Evolutionary conservation across 2,113 vertebrate species (phyloP).

Genomic region (Silurus meridionalis): DNA sequence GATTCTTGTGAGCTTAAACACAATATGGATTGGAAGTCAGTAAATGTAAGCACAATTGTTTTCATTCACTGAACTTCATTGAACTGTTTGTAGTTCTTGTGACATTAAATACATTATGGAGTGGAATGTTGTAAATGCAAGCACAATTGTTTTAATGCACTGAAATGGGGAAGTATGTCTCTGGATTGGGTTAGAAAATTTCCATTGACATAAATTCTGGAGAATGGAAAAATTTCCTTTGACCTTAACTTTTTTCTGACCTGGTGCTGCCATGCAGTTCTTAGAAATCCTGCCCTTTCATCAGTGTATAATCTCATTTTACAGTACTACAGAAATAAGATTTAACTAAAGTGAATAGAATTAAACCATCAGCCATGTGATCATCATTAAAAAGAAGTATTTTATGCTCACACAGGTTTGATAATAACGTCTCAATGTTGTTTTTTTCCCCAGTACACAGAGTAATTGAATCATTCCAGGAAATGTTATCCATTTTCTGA

Average conservation of each 20-base stretch:
- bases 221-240: neutral
- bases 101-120: neutral
- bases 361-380: too few relatives aligned
- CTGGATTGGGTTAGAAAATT: neutral
- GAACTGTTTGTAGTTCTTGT: neutral
- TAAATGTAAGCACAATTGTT: neutral
- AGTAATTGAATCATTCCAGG: neutral
- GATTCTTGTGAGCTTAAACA: neutral
- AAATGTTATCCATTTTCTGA: constrained; percentile 22
- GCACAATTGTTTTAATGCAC: neutral
- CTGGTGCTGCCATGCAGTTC: neutral
- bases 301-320: neutral
- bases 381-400: neutral
- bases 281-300: neutral
- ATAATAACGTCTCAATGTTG: neutral
- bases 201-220: neutral
- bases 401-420: neutral
- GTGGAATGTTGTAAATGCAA: neutral
- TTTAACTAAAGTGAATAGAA: neutral
- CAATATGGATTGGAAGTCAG: neutral
- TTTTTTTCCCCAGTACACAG: constrained; percentile 2
- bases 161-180: neutral
- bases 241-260: neutral
- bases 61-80: neutral
- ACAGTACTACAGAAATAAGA: neutral